These are phyloP conservation scores for Tholera decimalis DNA, from an alignment of 2,888 invertebrate species.

Conservation along the genomic window DNA sequence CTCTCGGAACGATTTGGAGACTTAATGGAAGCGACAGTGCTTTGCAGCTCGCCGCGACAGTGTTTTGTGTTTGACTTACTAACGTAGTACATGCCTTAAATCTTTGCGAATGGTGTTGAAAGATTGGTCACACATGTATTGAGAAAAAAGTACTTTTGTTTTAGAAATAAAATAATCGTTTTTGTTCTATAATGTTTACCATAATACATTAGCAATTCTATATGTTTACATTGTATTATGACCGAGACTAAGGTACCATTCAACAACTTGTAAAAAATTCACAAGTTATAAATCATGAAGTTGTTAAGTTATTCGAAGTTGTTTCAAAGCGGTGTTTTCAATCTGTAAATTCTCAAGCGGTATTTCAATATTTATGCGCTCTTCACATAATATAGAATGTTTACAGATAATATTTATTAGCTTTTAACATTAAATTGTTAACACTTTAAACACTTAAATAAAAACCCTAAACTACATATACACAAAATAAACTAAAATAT, in stretches of 20 bases:
- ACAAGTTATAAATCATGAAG: conserved; percentile 46
- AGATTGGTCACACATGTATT: conserved; percentile 1
- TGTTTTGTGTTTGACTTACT: conserved; percentile 23
- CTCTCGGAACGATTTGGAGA: conserved; percentile 33
- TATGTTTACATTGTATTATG: conserved; percentile 15
- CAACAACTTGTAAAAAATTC: conserved; percentile 23
- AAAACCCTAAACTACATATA: too few species aligned
- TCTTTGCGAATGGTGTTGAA: background rate
- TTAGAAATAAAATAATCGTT: too few species aligned
- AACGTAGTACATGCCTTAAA: background rate
- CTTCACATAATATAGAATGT: too few species aligned
- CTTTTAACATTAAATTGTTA: too few species aligned
- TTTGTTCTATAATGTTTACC: too few species aligned
- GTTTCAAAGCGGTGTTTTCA: conserved; percentile 44
- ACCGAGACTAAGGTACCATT: conserved; percentile 19
- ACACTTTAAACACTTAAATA: too few species aligned
- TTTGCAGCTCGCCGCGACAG: background rate
- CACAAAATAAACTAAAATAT: too few species aligned
- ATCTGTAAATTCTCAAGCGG: conserved; percentile 41
- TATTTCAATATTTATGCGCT: conserved; percentile 40
- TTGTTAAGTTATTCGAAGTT: conserved; percentile 40
- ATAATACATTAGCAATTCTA: too few species aligned
- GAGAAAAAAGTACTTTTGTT: conserved; percentile 1
- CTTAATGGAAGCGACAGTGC: conserved; percentile 21
- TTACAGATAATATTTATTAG: too few species aligned